Base-by-base conservation (phyloP, 2,797 vertebrate species). In the Myotis vivesi region DNA sequence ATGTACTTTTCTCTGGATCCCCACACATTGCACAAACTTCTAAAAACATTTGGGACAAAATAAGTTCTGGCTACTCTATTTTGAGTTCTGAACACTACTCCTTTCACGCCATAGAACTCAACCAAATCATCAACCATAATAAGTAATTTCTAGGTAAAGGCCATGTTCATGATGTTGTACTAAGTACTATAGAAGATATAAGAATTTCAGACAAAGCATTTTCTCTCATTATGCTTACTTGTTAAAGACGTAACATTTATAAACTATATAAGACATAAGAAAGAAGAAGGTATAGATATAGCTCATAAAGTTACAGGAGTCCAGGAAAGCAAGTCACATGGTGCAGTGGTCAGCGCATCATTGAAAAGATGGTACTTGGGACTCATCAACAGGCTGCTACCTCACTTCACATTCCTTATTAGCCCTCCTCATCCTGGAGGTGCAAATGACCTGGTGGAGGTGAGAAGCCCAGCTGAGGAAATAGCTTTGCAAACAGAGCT, bases 51-150 rank as follows among this genome's bases (percentile, higher is more conserved):
- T 75, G 25, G 33, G 11, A 64, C 28, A 81, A 92, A 87, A 77
- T 22, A 89, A 59, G 5, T 79, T 77, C 25, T 87, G 33, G 28
- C 4, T 83, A 87, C 49, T 57, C 0, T n/a, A 81, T 81, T 76
- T 75, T 16, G 53, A 94, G 72, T 92, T 55, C 53, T 89, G 19
- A 94, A 57, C 4, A 69, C 23, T 55, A 3, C n/a, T 93, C 30
- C 69, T 55, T 81, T 95, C 69, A 69, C 69, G 15, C 75, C 30
- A 49, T 20, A 89, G 41, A 92, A 69, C 11, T 53, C 59, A 91
- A 71, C 8, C 44, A 89, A 81, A 72, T 66, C n/a, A 41, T 92
- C 88, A 91, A 75, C n/a, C 28, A 76, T 85, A 81, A 83, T 85
- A 81, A 85, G 72, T 83, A 36, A 71, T 89, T 85, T 91, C 49